Conservation (phyloP, 2,888 invertebrate species). For the Coremacera marginata region DNA sequence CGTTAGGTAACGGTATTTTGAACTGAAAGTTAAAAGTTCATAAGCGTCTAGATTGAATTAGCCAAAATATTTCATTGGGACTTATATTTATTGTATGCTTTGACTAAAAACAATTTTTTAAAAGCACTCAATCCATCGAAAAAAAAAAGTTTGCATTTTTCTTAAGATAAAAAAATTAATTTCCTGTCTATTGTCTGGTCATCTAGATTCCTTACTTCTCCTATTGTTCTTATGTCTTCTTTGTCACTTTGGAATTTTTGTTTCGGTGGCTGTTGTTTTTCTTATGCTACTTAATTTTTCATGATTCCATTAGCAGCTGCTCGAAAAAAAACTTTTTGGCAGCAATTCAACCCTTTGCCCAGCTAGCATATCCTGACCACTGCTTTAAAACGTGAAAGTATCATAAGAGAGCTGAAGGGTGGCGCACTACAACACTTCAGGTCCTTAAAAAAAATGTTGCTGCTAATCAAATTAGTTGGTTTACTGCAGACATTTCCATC, state of each 20-base stretch:
- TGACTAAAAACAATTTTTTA: too few species aligned
- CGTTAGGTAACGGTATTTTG: too few species aligned
- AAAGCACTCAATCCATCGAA: too few species aligned
- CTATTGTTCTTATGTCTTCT: not conserved
- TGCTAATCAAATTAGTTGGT: constrained; percentile 60
- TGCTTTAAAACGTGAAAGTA: constrained; percentile 13
- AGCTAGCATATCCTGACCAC: not conserved
- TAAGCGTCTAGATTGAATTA: too few species aligned
- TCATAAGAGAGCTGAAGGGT: not conserved
- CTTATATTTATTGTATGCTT: too few species aligned
- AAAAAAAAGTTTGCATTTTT: too few species aligned
- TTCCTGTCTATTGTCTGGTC: not conserved
- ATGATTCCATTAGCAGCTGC: constrained; percentile 51
- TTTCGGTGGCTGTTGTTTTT: constrained; percentile 37
- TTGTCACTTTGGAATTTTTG: not conserved
- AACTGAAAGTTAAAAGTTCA: too few species aligned
- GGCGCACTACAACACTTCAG: not conserved
- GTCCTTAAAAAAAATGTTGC: constrained; percentile 8
- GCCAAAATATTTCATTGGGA: too few species aligned
- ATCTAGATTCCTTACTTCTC: not conserved
- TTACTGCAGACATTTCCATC: constrained; percentile 49
- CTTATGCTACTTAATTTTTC: constrained; percentile 61
- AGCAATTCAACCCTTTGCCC: constrained; percentile 40
- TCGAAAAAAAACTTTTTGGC: constrained; percentile 41
- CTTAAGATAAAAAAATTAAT: constrained; percentile 23